Evolutionary conservation across 2,113 vertebrate genomes (phyloP).

Genomic region (Mustela lutreola): DNA sequence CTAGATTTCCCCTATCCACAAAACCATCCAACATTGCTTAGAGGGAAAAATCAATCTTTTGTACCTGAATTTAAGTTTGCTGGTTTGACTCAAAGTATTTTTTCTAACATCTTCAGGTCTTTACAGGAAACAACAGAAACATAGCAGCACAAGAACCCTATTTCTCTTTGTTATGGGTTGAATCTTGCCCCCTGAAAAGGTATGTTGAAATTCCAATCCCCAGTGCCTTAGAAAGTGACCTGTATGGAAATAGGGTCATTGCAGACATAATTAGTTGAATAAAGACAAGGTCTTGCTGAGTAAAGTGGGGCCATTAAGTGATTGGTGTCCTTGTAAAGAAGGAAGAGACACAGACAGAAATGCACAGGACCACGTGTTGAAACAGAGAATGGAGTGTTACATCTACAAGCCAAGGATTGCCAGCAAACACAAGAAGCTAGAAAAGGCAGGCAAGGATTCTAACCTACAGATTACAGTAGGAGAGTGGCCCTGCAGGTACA

Average conservation of each 20-base stretch:
- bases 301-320: not conserved
- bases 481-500: not conserved
- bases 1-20: slow-evolving; percentile 77
- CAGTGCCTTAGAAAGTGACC: not conserved
- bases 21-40: slow-evolving; percentile 72
- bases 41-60: slow-evolving; percentile 76
- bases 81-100: slow-evolving; percentile 61
- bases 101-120: slow-evolving; percentile 55
- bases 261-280: not conserved
- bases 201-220: not conserved
- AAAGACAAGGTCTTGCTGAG: not conserved
- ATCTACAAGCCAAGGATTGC: not conserved
- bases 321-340: not conserved
- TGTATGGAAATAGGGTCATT: not conserved
- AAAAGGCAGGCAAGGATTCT: not conserved
- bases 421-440: not conserved
- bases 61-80: slow-evolving; percentile 71
- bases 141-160: not conserved
- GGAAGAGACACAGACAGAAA: not conserved
- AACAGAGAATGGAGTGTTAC: not conserved
- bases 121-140: slow-evolving; percentile 55
- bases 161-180: not conserved
- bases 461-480: not conserved
- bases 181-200: not conserved
- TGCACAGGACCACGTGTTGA: not conserved